A percentile compares a stretch with the other conserved stretches of the same genome.
Evolutionary conservation across 2,113 vertebrate genomes (phyloP).

Genomic region (Tachysurus fulvidraco): DNA sequence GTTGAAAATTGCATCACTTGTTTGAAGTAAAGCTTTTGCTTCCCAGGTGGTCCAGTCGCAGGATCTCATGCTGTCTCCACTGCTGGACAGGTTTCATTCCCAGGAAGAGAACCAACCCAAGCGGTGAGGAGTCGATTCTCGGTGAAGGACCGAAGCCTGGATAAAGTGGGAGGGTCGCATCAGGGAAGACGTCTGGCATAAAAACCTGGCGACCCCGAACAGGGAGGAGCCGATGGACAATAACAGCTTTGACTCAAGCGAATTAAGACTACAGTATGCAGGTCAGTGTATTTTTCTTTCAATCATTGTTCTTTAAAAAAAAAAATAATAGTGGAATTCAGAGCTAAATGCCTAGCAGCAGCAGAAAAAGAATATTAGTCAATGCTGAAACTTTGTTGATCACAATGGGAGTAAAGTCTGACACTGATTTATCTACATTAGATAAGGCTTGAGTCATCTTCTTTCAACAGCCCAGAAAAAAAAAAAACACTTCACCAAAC

Average conservation of each 20-base stretch:
- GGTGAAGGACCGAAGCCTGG: too few species aligned
- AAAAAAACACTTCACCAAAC: not conserved
- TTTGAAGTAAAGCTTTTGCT: too few species aligned
- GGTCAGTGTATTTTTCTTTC: not conserved
- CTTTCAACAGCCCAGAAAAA: not conserved
- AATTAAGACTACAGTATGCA: not conserved
- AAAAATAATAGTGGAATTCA: too few species aligned
- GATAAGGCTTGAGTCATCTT: not conserved
- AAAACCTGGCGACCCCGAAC: too few species aligned
- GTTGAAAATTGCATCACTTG: not conserved
- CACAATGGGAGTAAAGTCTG: not conserved
- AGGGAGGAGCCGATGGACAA: too few species aligned
- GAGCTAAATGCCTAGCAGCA: not conserved
- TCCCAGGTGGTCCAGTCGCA: too few species aligned
- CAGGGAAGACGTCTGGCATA: too few species aligned
- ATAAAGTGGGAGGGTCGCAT: too few species aligned
- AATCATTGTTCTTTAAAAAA: not conserved
- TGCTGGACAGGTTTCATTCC: too few species aligned
- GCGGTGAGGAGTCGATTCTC: too few species aligned
- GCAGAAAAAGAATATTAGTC: not conserved
- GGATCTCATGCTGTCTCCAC: too few species aligned
- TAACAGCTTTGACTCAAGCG: not conserved
- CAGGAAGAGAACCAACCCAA: too few species aligned
- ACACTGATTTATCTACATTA: not conserved
- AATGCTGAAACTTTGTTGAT: not conserved